Evolutionary conservation across 2,113 vertebrate species (phyloP).

Genomic region (Pituophis catenifer): DNA sequence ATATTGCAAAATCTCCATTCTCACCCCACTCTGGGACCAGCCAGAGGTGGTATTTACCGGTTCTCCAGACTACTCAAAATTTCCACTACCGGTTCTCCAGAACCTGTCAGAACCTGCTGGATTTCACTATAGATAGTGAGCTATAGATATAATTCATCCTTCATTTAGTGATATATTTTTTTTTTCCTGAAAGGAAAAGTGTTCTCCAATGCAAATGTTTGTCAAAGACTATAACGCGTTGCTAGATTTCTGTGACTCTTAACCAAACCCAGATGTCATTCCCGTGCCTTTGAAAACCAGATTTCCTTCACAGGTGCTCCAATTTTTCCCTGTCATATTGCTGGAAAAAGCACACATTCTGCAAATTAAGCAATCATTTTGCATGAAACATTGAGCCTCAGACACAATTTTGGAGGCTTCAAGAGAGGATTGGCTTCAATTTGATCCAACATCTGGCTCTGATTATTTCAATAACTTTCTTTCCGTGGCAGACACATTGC

Average conservation of each 20-base stretch:
- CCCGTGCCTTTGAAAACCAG: conserved; percentile 42
- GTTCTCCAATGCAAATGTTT: conserved; percentile 16
- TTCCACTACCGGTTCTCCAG: no score
- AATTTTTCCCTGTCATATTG: conserved; percentile 33
- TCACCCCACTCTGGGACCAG: no score
- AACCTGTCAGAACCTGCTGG: no score
- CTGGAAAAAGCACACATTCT: conserved; percentile 46
- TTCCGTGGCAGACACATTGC: conserved; percentile 45
- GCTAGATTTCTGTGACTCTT: conserved; percentile 46
- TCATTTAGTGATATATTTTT: neutral
- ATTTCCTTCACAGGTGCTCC: conserved; percentile 61
- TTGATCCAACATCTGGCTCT: conserved; percentile 65
- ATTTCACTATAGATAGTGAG: no score
- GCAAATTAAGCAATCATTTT: conserved; percentile 53
- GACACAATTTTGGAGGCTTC: conserved; percentile 54
- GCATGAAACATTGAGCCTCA: conserved; percentile 41
- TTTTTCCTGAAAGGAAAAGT: conserved; percentile 19
- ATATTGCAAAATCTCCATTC: no score
- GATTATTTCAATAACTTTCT: conserved; percentile 62
- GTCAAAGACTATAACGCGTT: conserved; percentile 38
- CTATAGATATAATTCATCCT: neutral
- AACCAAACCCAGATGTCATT: conserved; percentile 56
- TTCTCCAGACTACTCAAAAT: no score
- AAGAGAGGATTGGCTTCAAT: conserved; percentile 49
- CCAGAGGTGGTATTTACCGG: no score